Conservation (phyloP, 92 coral and sea anemone genomes). For the Porites evermanni region DNA sequence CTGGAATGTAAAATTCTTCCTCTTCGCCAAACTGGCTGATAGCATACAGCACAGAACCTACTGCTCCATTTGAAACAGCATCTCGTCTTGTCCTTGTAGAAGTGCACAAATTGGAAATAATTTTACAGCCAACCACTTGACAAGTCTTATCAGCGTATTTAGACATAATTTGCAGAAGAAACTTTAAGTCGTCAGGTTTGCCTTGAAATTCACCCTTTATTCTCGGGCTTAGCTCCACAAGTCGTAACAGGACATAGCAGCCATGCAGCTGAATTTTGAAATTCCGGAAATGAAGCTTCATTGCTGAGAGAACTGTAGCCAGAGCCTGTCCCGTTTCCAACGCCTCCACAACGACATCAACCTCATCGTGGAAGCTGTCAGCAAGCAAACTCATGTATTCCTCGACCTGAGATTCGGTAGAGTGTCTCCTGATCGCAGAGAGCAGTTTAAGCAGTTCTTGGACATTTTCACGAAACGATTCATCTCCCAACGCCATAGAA, state of each 20-base stretch:
- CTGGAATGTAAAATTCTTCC: constrained; percentile 78
- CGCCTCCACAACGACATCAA: constrained; percentile 10
- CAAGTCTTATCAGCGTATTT: constrained; percentile 46
- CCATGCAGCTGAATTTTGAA: constrained; percentile 72
- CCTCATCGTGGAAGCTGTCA: constrained; percentile 57
- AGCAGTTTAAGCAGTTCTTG: constrained; percentile 52
- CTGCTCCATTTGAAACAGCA: constrained; percentile 43
- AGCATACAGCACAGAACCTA: constrained; percentile 62
- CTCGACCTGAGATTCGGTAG: constrained; percentile 66
- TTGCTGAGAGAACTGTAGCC: constrained; percentile 54
- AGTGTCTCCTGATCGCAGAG: constrained; percentile 50
- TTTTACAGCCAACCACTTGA: constrained; percentile 74
- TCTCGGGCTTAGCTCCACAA: constrained; percentile 65
- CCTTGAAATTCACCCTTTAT: constrained; percentile 47
- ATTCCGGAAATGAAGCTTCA: constrained; percentile 48
- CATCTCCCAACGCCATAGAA: constrained; percentile 29
- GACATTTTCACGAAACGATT: constrained; percentile 11
- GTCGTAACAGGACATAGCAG: constrained; percentile 54
- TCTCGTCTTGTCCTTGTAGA: constrained; percentile 41
- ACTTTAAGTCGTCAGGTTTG: constrained; percentile 35
- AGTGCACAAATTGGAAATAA: constrained; percentile 54
- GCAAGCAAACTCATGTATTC: constrained; percentile 67
- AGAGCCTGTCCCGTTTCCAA: constrained; percentile 61
- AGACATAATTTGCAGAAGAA: constrained; percentile 61
- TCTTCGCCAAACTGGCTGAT: constrained; percentile 71